These are phyloP conservation scores for Monodelphis domestica DNA, from an alignment of 2,797 vertebrate species.

Conservation along the genomic window DNA sequence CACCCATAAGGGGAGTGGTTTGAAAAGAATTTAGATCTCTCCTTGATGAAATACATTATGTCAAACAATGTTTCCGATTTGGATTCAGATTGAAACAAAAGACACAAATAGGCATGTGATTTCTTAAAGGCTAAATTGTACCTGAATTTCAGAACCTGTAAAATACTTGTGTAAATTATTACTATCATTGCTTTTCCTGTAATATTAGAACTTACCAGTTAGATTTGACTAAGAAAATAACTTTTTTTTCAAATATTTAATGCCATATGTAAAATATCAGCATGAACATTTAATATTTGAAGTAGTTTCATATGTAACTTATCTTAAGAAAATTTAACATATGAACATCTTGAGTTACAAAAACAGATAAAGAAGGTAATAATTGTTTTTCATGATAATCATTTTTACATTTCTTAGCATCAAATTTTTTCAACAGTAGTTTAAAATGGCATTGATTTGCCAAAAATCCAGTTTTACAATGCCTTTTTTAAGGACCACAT, in stretches of 20 bases:
- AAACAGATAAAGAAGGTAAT: neutral
- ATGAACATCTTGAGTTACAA: neutral
- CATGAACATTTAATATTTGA: conserved; percentile 15
- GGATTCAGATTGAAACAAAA: neutral
- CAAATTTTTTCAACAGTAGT: neutral
- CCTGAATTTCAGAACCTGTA: neutral
- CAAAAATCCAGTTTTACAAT: neutral
- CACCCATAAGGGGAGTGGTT: neutral
- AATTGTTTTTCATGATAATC: neutral
- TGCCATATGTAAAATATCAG: neutral
- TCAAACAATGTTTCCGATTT: neutral
- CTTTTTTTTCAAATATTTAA: neutral
- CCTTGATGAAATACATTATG: neutral
- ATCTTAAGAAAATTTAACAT: conserved; percentile 47
- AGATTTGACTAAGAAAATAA: conserved; percentile 3
- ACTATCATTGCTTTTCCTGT: neutral
- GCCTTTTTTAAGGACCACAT: neutral
- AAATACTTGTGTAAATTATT: neutral
- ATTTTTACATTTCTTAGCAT: neutral
- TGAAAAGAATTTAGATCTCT: neutral
- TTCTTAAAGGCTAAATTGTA: neutral
- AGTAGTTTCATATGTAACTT: neutral
- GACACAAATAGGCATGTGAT: neutral
- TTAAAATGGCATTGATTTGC: neutral
- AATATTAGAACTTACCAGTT: neutral